These are phyloP conservation scores for Entomyzon cyanotis DNA, from an alignment of 2,113 vertebrate genomes.

Conservation along the genomic window DNA sequence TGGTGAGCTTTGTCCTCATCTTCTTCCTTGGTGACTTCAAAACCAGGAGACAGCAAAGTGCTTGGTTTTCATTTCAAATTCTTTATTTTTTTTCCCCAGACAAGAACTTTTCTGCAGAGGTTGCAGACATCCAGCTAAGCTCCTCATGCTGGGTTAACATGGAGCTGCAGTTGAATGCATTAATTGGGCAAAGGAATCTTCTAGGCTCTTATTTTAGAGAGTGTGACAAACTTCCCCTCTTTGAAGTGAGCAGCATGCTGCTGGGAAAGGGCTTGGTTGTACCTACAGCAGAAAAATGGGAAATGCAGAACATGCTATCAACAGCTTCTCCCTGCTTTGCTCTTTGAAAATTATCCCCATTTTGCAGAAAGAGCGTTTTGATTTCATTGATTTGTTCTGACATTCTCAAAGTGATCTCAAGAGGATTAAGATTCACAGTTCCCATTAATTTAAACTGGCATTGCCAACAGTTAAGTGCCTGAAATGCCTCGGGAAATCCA, in stretches of 20 bases:
- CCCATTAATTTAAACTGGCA: background rate
- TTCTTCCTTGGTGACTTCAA: background rate
- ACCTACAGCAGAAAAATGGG: background rate
- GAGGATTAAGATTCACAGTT: background rate
- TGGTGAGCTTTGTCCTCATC: background rate
- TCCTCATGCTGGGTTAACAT: background rate
- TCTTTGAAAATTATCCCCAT: background rate
- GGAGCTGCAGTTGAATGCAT: background rate
- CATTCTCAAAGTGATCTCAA: background rate
- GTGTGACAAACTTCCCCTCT: background rate
- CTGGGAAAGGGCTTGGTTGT: background rate
- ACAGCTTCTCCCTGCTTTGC: background rate
- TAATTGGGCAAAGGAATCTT: background rate
- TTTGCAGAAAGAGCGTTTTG: background rate
- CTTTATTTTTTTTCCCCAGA: background rate
- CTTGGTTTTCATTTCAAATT: background rate
- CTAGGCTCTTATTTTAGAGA: background rate
- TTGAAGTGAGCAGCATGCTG: background rate
- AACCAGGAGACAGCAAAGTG: background rate
- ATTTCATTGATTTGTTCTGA: background rate
- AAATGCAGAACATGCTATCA: background rate
- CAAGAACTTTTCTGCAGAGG: background rate
- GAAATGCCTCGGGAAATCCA: background rate
- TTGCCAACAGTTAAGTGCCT: background rate
- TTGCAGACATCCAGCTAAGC: background rate